Conservation (phyloP, 2,797 vertebrate species). For the Chiroxiphia lanceolata region DNA sequence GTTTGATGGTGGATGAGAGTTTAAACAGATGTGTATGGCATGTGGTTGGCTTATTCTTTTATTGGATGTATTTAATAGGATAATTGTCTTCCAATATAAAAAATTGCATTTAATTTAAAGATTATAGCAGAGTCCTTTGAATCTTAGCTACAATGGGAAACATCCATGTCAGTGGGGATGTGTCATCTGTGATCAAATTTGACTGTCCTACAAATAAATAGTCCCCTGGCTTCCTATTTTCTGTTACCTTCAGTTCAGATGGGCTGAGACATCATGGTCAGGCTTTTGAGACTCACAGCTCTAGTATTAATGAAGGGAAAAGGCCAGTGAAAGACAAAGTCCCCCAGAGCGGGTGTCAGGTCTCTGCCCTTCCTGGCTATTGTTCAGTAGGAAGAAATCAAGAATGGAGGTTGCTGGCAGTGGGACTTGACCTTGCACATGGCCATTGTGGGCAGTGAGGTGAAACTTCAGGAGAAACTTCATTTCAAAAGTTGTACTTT, state of each 20-base stretch:
- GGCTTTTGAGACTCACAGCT: neutral
- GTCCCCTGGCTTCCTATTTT: neutral
- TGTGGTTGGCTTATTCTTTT: neutral
- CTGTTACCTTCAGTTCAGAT: neutral
- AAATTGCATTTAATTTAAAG: neutral
- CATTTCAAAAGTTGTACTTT: neutral
- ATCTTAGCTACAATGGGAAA: neutral
- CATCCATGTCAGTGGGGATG: fast-evolving
- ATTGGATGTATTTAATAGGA: neutral
- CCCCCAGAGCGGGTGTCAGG: neutral
- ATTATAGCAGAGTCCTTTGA: neutral
- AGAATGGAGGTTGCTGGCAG: neutral
- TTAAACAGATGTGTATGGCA: neutral
- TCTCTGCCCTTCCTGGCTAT: neutral
- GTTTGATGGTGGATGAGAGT: neutral
- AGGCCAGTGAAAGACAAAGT: neutral
- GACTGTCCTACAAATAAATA: neutral
- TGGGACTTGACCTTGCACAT: neutral
- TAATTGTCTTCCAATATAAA: neutral
- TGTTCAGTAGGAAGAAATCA: neutral
- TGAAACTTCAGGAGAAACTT: neutral
- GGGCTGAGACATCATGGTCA: neutral
- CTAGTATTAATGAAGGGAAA: neutral
- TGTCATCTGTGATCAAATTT: neutral
- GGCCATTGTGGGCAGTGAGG: fast-evolving